Evolutionary conservation across 2,113 vertebrate species (phyloP).

Genomic region (Coptodon bakossiorum): DNA sequence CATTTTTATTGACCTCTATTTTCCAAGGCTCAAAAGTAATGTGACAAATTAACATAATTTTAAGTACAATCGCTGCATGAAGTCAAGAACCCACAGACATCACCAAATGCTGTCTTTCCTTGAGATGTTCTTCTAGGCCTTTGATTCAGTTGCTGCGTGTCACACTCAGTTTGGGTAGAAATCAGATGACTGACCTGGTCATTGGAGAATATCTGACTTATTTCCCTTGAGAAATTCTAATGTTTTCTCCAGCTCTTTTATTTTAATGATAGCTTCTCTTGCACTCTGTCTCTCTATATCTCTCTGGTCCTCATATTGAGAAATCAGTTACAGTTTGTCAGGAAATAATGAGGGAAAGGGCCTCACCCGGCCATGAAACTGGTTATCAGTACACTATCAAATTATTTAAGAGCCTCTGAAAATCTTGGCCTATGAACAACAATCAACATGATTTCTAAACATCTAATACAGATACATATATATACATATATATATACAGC

Average conservation of each 20-base stretch:
- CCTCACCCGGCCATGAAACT: fast-evolving
- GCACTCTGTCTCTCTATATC: too few species aligned
- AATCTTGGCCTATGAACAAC: too few species aligned
- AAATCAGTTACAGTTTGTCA: not conserved
- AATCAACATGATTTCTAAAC: too few species aligned
- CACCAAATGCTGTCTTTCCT: not conserved
- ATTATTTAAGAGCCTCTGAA: too few species aligned
- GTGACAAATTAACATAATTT: not conserved
- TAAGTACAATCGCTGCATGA: fast-evolving
- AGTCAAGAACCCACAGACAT: not conserved
- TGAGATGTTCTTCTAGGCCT: not conserved
- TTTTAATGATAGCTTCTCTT: too few species aligned
- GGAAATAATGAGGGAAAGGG: not conserved
- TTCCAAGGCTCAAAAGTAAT: fast-evolving
- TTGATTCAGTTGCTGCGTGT: not conserved
- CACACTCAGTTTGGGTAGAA: not conserved
- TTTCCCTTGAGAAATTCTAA: too few species aligned
- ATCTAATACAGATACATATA: too few species aligned
- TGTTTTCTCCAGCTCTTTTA: too few species aligned
- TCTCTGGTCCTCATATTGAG: not conserved
- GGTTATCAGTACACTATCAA: not conserved
- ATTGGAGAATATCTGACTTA: too few species aligned
- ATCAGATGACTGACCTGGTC: not conserved
- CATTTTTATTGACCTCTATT: not conserved
- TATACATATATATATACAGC: not conserved